Conservation (phyloP, 1,140 invertebrate genomes). For the Anthonomus grandis region DNA sequence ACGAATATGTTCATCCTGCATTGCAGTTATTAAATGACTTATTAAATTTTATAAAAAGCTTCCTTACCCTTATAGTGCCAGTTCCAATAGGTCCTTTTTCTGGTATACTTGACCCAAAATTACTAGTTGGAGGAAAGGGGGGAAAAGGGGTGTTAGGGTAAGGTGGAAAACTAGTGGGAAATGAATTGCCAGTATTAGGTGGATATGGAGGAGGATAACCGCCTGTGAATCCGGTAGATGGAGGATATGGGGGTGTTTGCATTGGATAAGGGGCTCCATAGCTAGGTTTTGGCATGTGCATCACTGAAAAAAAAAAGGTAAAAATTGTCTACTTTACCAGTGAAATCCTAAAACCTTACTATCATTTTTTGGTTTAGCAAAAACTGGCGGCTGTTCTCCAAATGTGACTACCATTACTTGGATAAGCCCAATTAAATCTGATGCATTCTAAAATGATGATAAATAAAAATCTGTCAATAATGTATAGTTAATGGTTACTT, state of each 20-base stretch:
- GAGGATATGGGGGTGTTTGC: constrained; percentile 35
- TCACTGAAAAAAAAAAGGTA: constrained; percentile 47
- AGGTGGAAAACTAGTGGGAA: constrained; percentile 33
- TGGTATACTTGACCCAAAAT: constrained; percentile 39
- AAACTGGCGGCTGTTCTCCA: constrained; percentile 94
- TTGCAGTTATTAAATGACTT: background rate
- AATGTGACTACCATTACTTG: constrained; percentile 92
- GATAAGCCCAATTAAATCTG: constrained; percentile 82
- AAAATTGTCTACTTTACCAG: background rate
- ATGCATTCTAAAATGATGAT: too few species aligned
- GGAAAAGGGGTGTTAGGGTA: constrained; percentile 41
- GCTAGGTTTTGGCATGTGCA: constrained; percentile 60
- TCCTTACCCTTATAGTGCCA: background rate
- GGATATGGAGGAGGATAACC: constrained; percentile 30
- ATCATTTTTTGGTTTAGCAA: constrained; percentile 64
- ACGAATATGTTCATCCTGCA: constrained; percentile 90
- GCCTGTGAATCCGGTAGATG: constrained; percentile 32
- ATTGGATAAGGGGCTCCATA: constrained; percentile 34
- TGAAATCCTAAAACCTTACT: constrained; percentile 42
- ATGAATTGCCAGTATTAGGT: constrained; percentile 18
- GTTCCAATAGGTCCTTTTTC: background rate
- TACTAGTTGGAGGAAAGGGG: constrained; percentile 38
- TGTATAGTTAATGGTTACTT: constrained; percentile 52
- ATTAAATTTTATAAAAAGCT: background rate
- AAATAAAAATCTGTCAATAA: too few species aligned